phyloP scores from a whole-genome alignment of 2,888 invertebrate genomes.

The Druceiella hillmani region DNA sequence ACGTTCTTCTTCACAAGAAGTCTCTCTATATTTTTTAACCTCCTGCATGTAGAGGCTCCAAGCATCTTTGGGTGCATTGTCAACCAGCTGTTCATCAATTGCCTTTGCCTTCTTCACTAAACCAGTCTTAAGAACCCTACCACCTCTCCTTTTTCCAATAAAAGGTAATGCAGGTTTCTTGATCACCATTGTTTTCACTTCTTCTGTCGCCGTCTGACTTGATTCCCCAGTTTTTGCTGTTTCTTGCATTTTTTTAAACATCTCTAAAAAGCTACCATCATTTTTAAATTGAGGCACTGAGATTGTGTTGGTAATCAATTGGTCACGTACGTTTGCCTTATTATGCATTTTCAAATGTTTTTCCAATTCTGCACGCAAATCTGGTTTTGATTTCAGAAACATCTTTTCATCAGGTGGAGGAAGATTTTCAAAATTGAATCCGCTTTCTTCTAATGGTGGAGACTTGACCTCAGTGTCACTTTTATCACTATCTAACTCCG shows the following conservation, averaged over 20 bases:
- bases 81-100: slow-evolving; percentile 55
- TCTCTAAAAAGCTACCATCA: slow-evolving; percentile 86
- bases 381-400: too few relatives aligned
- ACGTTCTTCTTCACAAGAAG: slow-evolving; percentile 86
- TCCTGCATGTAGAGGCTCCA: slow-evolving; percentile 93
- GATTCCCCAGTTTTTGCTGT: slow-evolving; percentile 44
- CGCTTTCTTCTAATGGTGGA: too few relatives aligned
- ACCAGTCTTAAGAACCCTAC: slow-evolving; percentile 83
- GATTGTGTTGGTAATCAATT: too few relatives aligned
- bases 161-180: slow-evolving; percentile 45
- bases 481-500: too few relatives aligned
- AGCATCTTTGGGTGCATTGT: slow-evolving; percentile 72
- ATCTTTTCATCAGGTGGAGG: too few relatives aligned
- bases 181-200: slow-evolving; percentile 33
- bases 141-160: slow-evolving; percentile 79
- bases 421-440: too few relatives aligned
- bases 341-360: too few relatives aligned
- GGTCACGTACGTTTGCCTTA: too few relatives aligned
- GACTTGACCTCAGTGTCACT: too few relatives aligned
- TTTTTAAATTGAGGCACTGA: too few relatives aligned
- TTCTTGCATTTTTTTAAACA: slow-evolving; percentile 87
- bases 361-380: too few relatives aligned
- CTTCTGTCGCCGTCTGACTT: slow-evolving; percentile 29
- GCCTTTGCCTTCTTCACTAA: slow-evolving; percentile 80
- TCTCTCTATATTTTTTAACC: slow-evolving; percentile 88